phyloP scores from a whole-genome alignment of 2,797 vertebrate species.

The Sparus aurata region DNA sequence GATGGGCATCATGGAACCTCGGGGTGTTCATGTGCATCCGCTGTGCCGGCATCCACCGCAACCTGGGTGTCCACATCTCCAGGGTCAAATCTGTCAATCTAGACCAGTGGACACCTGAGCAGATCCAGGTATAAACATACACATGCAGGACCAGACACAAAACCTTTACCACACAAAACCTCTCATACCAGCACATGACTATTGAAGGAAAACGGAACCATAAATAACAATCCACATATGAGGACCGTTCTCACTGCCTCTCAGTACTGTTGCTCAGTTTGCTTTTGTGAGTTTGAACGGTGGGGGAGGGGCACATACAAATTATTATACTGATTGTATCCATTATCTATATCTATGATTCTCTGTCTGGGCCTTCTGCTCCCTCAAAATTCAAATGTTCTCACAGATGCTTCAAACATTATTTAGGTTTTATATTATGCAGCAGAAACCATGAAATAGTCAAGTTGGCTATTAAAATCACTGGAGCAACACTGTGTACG shows the following conservation, averaged over 20 bases:
- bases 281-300: too few species aligned
- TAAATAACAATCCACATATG: too few species aligned
- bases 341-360: background rate
- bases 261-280: too few species aligned
- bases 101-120: constrained; percentile 98
- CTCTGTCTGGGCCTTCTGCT: background rate
- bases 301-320: too few species aligned
- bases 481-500: background rate
- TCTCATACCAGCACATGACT: too few species aligned
- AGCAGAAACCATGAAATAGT: background rate
- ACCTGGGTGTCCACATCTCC: constrained; percentile 99
- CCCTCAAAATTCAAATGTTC: background rate
- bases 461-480: background rate
- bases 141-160: background rate
- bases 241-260: too few species aligned
- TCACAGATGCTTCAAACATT: background rate
- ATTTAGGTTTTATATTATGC: background rate
- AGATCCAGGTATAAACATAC: constrained; percentile 91
- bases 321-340: background rate
- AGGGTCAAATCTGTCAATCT: constrained; percentile 99
- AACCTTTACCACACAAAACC: too few species aligned
- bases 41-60: constrained; percentile 98
- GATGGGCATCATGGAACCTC: constrained; percentile 99
- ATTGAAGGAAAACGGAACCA: too few species aligned
- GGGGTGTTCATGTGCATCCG: constrained; percentile 99